These are phyloP conservation scores for Spizella passerina DNA, from an alignment of 2,797 vertebrate genomes.

Conservation along the genomic window DNA sequence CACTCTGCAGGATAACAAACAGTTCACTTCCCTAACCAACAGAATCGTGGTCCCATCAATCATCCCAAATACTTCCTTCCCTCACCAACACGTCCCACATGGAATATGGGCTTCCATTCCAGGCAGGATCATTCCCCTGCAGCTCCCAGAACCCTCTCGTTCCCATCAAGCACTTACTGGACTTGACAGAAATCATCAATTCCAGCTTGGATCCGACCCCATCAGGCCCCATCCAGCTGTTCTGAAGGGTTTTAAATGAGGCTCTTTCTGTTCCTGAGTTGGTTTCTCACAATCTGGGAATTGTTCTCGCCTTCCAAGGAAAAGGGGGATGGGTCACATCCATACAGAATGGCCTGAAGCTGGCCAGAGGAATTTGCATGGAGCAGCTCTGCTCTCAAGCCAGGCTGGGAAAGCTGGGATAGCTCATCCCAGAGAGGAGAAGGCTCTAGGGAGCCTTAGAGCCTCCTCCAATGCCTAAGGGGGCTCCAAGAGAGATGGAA, in stretches of 20 bases:
- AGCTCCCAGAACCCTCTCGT: not conserved
- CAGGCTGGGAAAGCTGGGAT: not conserved
- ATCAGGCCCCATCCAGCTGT: conserved; percentile 18
- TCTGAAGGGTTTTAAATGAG: conserved; percentile 56
- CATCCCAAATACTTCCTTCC: not conserved
- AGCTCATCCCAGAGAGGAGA: not conserved
- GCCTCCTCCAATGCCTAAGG: not conserved
- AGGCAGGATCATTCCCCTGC: not conserved
- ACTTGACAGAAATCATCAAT: not conserved
- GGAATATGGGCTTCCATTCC: not conserved
- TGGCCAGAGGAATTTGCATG: not conserved
- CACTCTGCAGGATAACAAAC: not conserved
- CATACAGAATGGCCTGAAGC: conserved; percentile 3
- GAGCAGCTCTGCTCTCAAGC: not conserved
- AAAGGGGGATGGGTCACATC: conserved; percentile 40
- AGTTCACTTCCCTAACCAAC: not conserved
- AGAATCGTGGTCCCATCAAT: fast-evolving
- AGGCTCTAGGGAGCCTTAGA: not conserved
- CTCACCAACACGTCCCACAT: not conserved
- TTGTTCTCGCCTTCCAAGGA: conserved; percentile 41
- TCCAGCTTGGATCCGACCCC: conserved; percentile 1
- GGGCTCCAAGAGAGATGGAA: not conserved
- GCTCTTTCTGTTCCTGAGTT: conserved; percentile 42
- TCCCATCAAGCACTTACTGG: not conserved
- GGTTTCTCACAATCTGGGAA: conserved; percentile 64